Conservation (phyloP, 2,888 invertebrate genomes). For the Silvanus unidentatus region DNA sequence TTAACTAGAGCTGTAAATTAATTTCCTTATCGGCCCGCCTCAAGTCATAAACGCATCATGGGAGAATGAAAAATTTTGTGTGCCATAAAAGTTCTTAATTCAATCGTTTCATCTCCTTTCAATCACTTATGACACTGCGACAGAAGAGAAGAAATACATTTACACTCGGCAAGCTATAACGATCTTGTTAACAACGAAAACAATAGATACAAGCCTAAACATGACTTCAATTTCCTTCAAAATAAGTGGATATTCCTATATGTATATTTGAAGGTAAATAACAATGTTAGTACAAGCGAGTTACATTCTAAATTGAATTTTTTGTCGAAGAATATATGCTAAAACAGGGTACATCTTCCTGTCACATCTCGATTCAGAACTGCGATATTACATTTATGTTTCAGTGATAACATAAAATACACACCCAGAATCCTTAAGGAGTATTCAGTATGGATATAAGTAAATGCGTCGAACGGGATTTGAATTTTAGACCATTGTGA, state of each 20-base stretch:
- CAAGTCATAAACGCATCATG: constrained; percentile 4
- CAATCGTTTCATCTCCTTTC: no score
- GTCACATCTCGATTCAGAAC: constrained; percentile 16
- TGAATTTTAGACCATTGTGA: constrained; percentile 26
- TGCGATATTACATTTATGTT: constrained; percentile 25
- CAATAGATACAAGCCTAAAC: no score
- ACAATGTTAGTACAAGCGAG: constrained; percentile 18
- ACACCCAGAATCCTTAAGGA: constrained; percentile 24
- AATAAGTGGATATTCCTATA: background rate
- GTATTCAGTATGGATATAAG: constrained; percentile 14
- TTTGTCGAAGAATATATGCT: constrained; percentile 14
- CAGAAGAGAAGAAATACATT: no score
- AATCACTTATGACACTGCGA: no score
- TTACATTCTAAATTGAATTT: constrained; percentile 22
- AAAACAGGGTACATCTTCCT: constrained; percentile 16
- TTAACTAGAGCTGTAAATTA: constrained; percentile 21
- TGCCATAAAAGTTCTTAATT: no score
- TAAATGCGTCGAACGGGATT: constrained; percentile 21
- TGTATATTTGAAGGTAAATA: constrained; percentile 8
- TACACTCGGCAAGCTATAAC: no score
- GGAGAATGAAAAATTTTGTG: constrained; percentile 10
- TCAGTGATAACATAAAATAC: constrained; percentile 28
- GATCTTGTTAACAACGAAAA: background rate
- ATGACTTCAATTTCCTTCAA: no score
- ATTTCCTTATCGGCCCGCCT: constrained; percentile 18